Percentiles rank a stretch among this genome's conserved stretches.
These are phyloP conservation scores for Drosophila colorata DNA, from an alignment of 2,888 invertebrate genomes.

Conservation along the genomic window DNA sequence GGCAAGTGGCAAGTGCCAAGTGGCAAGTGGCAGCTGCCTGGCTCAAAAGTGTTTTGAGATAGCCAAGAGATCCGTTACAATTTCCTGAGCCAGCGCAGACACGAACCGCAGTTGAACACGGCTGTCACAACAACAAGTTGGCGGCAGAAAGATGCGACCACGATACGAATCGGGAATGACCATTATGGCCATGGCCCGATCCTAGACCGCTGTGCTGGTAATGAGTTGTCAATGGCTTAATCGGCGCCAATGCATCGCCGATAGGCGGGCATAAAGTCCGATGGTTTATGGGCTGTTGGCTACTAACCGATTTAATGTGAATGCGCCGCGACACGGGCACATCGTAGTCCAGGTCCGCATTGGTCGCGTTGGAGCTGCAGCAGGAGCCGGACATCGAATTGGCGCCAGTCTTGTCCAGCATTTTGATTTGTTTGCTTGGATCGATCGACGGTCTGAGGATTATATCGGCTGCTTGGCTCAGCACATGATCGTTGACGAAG, in stretches of 20 bases:
- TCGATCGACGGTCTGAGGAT: conserved; percentile 1
- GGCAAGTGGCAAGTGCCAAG: conserved; percentile 28
- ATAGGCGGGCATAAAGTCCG: conserved; percentile 44
- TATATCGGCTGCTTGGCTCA: conserved; percentile 3
- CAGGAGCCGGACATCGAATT: conserved; percentile 66
- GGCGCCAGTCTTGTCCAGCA: conserved; percentile 81
- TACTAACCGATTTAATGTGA: conserved; percentile 81
- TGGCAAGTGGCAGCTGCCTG: conserved; percentile 41
- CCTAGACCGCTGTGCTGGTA: conserved; percentile 43
- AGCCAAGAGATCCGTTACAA: conserved; percentile 58
- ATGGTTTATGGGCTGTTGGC: conserved; percentile 56
- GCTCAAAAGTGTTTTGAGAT: conserved; percentile 41
- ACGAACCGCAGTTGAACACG: conserved; percentile 49
- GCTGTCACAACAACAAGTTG: conserved; percentile 65
- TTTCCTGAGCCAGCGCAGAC: conserved; percentile 52
- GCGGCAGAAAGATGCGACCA: conserved; percentile 30
- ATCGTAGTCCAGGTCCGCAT: conserved; percentile 81
- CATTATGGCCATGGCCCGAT: conserved; percentile 17
- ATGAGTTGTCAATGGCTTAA: conserved; percentile 68
- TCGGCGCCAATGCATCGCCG: conserved; percentile 56
- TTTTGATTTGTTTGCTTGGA: conserved; percentile 44
- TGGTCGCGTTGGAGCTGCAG: conserved; percentile 72
- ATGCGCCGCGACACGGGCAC: conserved; percentile 82
- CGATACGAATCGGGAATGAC: conserved; percentile 11
- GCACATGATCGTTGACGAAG: conserved; percentile 29